Percentiles rank a stretch among this genome's conserved stretches.
Evolutionary conservation across 2,888 invertebrate species (phyloP).

Genomic region (Acanthococcus lagerstroemiae): DNA sequence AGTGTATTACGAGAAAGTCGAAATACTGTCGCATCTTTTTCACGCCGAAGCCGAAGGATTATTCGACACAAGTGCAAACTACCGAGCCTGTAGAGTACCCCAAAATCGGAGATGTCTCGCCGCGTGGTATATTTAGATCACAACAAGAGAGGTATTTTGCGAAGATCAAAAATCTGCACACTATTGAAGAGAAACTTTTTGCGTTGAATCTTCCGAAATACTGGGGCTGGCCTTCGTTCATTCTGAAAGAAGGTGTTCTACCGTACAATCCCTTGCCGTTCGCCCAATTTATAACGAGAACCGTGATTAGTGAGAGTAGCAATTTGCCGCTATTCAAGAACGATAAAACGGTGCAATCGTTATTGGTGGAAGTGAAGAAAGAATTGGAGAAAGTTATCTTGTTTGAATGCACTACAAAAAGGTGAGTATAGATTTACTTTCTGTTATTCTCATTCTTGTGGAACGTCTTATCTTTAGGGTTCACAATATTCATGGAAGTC

Average conservation of each 20-base stretch:
- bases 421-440: slow-evolving; percentile 47
- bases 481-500: no score
- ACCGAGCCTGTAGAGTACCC: slow-evolving; percentile 28
- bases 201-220: slow-evolving; percentile 72
- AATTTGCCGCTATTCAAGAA: slow-evolving; percentile 47
- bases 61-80: no score
- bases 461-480: no score
- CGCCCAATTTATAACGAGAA: slow-evolving; percentile 67
- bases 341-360: slow-evolving; percentile 43
- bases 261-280: slow-evolving; percentile 61
- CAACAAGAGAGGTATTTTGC: slow-evolving; percentile 27
- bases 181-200: slow-evolving; percentile 74
- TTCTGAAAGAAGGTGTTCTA: slow-evolving; percentile 50
- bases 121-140: not conserved
- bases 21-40: no score
- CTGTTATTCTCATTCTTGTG: no score
- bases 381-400: slow-evolving; percentile 54
- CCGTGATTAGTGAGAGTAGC: slow-evolving; percentile 53
- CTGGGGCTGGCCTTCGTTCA: slow-evolving; percentile 61
- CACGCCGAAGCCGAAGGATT: no score
- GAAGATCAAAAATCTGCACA: slow-evolving; percentile 42
- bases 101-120: slow-evolving; percentile 17
- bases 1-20: no score
- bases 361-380: slow-evolving; percentile 48
- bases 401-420: no score